Percentiles rank a stretch among this genome's conserved stretches.
phyloP scores from a whole-genome alignment of 2,113 vertebrate species.

The Neogobius melanostomus region DNA sequence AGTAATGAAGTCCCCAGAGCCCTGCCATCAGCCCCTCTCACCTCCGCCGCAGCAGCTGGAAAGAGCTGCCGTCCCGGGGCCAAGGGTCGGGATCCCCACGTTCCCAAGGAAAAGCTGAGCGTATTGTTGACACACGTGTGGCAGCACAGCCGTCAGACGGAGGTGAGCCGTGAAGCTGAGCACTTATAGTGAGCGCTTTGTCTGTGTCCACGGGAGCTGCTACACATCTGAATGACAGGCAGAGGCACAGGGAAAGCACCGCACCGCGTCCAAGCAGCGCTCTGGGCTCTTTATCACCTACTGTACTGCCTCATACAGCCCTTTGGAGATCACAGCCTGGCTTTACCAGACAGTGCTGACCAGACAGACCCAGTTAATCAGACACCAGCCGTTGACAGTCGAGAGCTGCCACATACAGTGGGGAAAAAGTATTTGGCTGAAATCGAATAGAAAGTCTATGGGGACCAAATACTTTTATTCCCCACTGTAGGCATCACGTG shows the following conservation, averaged over 20 bases:
- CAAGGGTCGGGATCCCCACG: constrained; percentile 45
- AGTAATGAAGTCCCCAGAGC: constrained; percentile 46
- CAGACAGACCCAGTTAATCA: no score
- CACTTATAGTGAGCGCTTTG: constrained; percentile 33
- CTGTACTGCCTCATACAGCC: neutral
- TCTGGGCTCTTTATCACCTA: constrained; percentile 19
- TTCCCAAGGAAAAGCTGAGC: constrained; percentile 55
- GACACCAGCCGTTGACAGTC: no score
- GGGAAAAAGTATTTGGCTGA: no score
- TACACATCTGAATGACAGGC: constrained; percentile 44
- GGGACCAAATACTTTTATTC: no score
- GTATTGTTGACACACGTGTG: constrained; percentile 60
- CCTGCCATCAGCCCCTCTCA: constrained; percentile 20
- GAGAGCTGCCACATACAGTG: no score
- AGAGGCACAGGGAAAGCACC: constrained; percentile 57
- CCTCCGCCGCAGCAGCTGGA: constrained; percentile 40
- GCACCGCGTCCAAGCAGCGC: neutral
- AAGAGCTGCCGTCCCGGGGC: constrained; percentile 49
- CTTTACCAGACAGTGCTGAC: no score
- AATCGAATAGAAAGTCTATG: no score
- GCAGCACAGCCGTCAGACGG: neutral
- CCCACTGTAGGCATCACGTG: no score
- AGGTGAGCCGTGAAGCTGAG: constrained; percentile 1
- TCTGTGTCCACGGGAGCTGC: constrained; percentile 51
- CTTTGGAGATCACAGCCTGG: neutral